Evolutionary conservation across 2,113 vertebrate genomes (phyloP).

Genomic region (Dromas ardeola): DNA sequence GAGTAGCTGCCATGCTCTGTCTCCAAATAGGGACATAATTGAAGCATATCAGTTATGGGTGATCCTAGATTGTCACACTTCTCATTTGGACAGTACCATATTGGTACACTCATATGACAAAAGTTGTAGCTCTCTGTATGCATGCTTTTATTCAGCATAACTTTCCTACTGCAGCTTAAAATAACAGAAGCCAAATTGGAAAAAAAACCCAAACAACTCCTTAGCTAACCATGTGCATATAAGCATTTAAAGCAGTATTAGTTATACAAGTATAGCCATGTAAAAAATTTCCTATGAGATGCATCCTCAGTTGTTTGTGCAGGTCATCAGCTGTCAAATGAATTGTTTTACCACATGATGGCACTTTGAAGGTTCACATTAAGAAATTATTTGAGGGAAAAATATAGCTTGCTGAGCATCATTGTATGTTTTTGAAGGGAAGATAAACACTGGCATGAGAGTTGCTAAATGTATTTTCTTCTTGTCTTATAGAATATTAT

Average conservation of each 20-base stretch:
- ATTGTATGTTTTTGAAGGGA: background rate
- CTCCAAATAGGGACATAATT: background rate
- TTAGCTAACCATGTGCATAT: background rate
- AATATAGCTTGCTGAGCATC: background rate
- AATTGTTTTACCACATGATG: background rate
- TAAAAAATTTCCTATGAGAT: background rate
- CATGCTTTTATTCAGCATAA: background rate
- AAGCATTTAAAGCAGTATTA: background rate
- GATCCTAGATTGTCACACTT: background rate
- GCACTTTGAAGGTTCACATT: background rate
- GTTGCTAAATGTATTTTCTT: background rate
- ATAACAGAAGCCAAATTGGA: background rate
- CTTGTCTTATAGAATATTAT: constrained; percentile 73
- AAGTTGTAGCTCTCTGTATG: background rate
- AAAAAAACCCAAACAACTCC: background rate
- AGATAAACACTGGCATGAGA: background rate
- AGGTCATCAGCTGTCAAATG: background rate
- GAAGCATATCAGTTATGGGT: background rate
- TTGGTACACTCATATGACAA: no score
- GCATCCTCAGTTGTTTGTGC: background rate
- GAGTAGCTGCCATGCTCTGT: background rate
- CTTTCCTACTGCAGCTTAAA: background rate
- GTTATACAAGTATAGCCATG: background rate
- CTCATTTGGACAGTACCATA: background rate
- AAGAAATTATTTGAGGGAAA: background rate